Evolutionary conservation across 2,888 invertebrate species (phyloP), one percentile per base, ranked within the genome.

Genomic region (Pseudococcus viburni): DNA sequence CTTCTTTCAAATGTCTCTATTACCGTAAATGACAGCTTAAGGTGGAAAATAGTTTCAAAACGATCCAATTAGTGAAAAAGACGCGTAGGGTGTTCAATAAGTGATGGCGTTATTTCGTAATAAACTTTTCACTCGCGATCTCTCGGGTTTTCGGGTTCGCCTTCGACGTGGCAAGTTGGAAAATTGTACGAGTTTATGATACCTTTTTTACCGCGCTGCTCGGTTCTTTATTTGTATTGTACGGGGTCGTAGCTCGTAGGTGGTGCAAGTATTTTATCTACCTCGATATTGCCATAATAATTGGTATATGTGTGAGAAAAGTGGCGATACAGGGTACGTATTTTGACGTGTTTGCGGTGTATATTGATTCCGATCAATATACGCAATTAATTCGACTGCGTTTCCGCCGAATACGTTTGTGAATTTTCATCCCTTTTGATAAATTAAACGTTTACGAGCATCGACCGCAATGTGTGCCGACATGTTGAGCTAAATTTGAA

Each of bases 21-120:
- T 85, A 85, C 84, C n/a, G 84, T 85, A 85, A 85, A 85, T 51
- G 84, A 85, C 84, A 85, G 55, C 51, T 85, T 85, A 85, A 85
- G 84, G 84, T 85, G 55, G 55, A 85, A 85, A 85, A 55, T 85
- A 85, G 55, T 85, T 55, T 85, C 84, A 55, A 51, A 85, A 55
- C 48, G 55, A 85, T 55, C 84, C 84, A 85, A 85, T 85, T 85
- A 85, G 84, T 85, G 55, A 55, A 55, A 85, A 85, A 77, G 77
- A 77, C n/a, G 48, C 3, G 77, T 39, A 85, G 55, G 51, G 51
- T 51, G 84, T 85, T 85, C 84, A 55, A 85, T 85, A 85, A 48
- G 64, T 64, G 51, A 51, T 51, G 51, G 51, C 17, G 51, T 51
- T 51, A 51, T 51, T 51, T 51, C 51, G 51, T 64, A 22, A 51